Percentiles rank a stretch among this genome's conserved stretches.
These are phyloP conservation scores for Leuciscus idus DNA, from an alignment of 2,113 vertebrate species.

Conservation along the genomic window DNA sequence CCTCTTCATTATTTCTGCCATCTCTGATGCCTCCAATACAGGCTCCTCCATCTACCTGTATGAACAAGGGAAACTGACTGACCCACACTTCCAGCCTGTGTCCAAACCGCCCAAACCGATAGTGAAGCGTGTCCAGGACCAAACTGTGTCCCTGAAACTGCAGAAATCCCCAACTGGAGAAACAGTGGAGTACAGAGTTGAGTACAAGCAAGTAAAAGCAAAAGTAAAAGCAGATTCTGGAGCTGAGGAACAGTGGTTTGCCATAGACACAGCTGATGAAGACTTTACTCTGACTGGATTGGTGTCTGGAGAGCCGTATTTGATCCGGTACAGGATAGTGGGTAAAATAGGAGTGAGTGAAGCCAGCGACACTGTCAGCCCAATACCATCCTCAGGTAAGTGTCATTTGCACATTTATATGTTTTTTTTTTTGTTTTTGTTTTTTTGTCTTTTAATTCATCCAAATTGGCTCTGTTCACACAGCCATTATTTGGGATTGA, in stretches of 20 bases:
- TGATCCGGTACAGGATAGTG: constrained; percentile 29
- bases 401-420: not conserved
- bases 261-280: not conserved
- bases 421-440: too few relatives aligned
- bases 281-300: constrained; percentile 20
- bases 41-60: constrained; percentile 37
- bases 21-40: not conserved
- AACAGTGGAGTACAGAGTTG: not conserved
- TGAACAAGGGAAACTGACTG: not conserved
- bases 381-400: not conserved
- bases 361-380: not conserved
- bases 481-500: too few relatives aligned
- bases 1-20: constrained; percentile 21
- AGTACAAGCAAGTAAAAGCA: constrained; percentile 2
- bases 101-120: constrained; percentile 4
- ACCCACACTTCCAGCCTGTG: not conserved
- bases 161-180: not conserved
- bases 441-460: too few relatives aligned
- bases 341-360: not conserved
- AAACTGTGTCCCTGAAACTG: not conserved
- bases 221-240: not conserved
- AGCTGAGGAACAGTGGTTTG: not conserved
- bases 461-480: too few relatives aligned
- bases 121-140: not conserved
- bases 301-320: not conserved